A percentile compares a stretch with the other conserved stretches of the same genome.
phyloP scores from a whole-genome alignment of 2,797 vertebrate species.

The Champsocephalus gunnari region DNA sequence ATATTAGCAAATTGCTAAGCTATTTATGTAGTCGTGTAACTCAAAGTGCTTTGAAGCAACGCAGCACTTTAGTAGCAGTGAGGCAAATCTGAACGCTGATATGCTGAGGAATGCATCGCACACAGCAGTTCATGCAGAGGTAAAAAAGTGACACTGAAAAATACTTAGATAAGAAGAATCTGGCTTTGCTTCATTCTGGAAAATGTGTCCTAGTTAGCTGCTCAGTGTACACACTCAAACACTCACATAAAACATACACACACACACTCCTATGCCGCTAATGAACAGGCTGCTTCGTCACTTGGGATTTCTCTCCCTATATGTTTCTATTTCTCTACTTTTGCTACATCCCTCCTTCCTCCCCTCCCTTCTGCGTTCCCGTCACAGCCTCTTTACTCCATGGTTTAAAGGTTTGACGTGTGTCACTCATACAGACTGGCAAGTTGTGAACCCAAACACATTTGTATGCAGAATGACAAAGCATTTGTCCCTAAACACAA shows the following conservation, averaged over 20 bases:
- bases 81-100: constrained; percentile 53
- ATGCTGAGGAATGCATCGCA: constrained; percentile 53
- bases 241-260: constrained; percentile 25
- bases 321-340: constrained; percentile 46
- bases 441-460: constrained; percentile 28
- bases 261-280: constrained; percentile 51
- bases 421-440: constrained; percentile 50
- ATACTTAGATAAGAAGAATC: constrained; percentile 52
- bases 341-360: constrained; percentile 34
- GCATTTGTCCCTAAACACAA: constrained; percentile 6
- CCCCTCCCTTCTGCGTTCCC: constrained; percentile 30
- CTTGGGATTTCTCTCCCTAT: constrained; percentile 63
- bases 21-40: constrained; percentile 29
- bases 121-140: constrained; percentile 53
- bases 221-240: constrained; percentile 43
- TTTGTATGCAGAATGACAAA: constrained; percentile 33
- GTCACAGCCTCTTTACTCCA: constrained; percentile 55
- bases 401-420: constrained; percentile 54
- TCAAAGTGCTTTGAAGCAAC: constrained; percentile 46
- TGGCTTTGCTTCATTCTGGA: constrained; percentile 61
- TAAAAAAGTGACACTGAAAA: constrained; percentile 53
- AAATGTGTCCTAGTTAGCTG: constrained; percentile 75
- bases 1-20: constrained; percentile 53
- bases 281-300: constrained; percentile 71
- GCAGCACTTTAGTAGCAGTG: constrained; percentile 39